Percentiles rank a stretch among this genome's conserved stretches.
Evolutionary conservation across 2,113 vertebrate genomes (phyloP).

Genomic region (Leucopsar rothschildi): DNA sequence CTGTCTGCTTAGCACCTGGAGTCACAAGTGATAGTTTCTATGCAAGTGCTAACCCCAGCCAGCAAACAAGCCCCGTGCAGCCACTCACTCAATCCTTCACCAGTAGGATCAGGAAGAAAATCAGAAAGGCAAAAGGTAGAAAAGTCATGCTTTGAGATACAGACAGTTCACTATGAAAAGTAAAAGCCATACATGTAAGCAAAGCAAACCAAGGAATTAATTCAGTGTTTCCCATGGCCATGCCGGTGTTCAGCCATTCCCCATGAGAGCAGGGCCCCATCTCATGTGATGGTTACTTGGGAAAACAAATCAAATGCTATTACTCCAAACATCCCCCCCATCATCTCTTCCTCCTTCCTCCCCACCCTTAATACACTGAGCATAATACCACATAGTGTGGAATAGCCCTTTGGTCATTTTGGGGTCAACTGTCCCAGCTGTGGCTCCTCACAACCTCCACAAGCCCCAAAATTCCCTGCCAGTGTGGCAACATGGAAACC

Average conservation of each 20-base stretch:
- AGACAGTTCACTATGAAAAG: neutral
- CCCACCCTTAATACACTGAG: neutral
- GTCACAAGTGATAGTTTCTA: neutral
- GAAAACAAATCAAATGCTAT: fast-evolving
- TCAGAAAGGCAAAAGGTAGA: neutral
- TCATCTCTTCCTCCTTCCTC: neutral
- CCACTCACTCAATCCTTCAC: neutral
- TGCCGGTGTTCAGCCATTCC: neutral
- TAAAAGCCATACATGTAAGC: neutral
- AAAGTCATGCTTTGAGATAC: neutral
- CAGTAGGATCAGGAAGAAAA: neutral
- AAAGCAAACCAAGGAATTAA: neutral
- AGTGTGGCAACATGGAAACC: neutral
- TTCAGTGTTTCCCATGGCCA: neutral
- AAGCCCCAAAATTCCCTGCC: neutral
- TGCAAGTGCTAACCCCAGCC: neutral
- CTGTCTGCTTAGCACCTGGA: neutral
- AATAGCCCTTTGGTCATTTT: neutral
- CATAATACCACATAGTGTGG: neutral
- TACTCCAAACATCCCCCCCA: neutral
- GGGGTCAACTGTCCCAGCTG: neutral
- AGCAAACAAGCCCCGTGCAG: neutral
- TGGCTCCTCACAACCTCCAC: neutral
- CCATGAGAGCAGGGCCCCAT: neutral
- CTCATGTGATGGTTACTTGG: neutral